phyloP scores from a whole-genome alignment of 2,888 invertebrate species.

The Drosophila atripex region DNA sequence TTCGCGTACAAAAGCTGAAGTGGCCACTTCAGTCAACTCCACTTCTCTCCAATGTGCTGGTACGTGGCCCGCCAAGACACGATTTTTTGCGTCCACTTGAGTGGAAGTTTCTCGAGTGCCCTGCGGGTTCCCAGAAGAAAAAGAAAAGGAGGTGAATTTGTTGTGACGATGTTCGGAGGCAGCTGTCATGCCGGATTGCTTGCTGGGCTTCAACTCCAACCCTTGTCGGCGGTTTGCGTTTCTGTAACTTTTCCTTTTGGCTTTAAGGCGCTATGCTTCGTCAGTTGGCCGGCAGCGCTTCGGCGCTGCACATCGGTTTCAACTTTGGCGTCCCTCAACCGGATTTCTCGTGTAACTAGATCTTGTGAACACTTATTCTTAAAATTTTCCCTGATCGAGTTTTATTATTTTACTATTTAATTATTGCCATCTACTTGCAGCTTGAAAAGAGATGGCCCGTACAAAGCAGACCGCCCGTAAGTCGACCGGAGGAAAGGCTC shows the following conservation, averaged over 20 bases:
- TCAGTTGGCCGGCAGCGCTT: slow-evolving; percentile 65
- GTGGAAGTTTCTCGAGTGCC: slow-evolving; percentile 43
- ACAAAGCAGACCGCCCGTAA: slow-evolving; percentile 99
- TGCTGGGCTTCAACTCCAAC: slow-evolving; percentile 34
- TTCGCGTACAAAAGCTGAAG: slow-evolving; percentile 25
- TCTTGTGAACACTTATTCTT: neutral
- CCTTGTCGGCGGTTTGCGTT: slow-evolving; percentile 28
- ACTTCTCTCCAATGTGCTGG: slow-evolving; percentile 14
- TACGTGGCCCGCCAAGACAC: slow-evolving; percentile 26
- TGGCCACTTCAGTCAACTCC: slow-evolving; percentile 15
- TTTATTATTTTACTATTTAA: neutral
- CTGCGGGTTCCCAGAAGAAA: slow-evolving; percentile 33
- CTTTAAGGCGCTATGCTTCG: slow-evolving; percentile 15
- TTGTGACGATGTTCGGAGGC: slow-evolving; percentile 17
- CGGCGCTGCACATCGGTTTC: slow-evolving; percentile 59
- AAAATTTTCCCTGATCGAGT: neutral
- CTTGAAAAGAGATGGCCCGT: slow-evolving; percentile 91
- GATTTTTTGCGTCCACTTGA: slow-evolving; percentile 28
- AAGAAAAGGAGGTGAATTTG: slow-evolving; percentile 7
- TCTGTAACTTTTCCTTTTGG: slow-evolving; percentile 31
- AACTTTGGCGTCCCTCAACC: neutral
- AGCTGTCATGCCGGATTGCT: slow-evolving; percentile 20
- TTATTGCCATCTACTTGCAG: slow-evolving; percentile 11
- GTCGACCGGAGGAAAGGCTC: slow-evolving; percentile 98
- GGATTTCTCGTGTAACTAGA: neutral